phyloP scores from a whole-genome alignment of 2,797 vertebrate genomes.

The Microctenopoma steveboyesi region DNA sequence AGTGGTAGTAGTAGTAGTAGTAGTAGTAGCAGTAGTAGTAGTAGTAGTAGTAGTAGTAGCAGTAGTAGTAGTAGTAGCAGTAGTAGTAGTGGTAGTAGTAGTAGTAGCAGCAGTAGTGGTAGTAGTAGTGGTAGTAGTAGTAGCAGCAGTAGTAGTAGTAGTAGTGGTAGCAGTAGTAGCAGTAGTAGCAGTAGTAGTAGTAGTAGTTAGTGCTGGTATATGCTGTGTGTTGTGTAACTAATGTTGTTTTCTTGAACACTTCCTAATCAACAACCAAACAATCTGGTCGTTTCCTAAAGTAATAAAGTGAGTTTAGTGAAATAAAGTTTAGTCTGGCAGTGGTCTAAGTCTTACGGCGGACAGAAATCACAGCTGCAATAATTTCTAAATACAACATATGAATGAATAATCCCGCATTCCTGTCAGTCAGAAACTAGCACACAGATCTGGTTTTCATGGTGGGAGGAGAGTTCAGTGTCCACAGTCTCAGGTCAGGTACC shows the following conservation, averaged over 20 bases:
- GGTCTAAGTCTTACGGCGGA: neutral
- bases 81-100: too few species aligned
- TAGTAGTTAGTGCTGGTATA: too few species aligned
- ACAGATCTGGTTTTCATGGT: slow-evolving; percentile 27
- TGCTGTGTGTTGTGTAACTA: too few species aligned
- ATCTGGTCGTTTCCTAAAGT: neutral
- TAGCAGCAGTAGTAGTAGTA: too few species aligned
- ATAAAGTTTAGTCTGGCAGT: neutral
- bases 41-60: too few species aligned
- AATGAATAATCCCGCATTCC: neutral
- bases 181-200: too few species aligned
- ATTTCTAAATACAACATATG: neutral
- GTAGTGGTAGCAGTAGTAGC: too few species aligned
- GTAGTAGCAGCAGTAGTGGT: too few species aligned
- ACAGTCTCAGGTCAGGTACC: slow-evolving; percentile 70
- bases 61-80: too few species aligned
- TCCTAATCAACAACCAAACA: neutral
- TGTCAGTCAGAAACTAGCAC: slow-evolving; percentile 46
- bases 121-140: too few species aligned
- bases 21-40: too few species aligned
- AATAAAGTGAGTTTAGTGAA: neutral
- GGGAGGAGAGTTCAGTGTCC: slow-evolving; percentile 27
- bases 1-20: too few species aligned
- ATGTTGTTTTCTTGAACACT: neutral
- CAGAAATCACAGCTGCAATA: neutral